Evolutionary conservation across 2,888 invertebrate genomes (phyloP).

Genomic region (Mythimna loreyi): DNA sequence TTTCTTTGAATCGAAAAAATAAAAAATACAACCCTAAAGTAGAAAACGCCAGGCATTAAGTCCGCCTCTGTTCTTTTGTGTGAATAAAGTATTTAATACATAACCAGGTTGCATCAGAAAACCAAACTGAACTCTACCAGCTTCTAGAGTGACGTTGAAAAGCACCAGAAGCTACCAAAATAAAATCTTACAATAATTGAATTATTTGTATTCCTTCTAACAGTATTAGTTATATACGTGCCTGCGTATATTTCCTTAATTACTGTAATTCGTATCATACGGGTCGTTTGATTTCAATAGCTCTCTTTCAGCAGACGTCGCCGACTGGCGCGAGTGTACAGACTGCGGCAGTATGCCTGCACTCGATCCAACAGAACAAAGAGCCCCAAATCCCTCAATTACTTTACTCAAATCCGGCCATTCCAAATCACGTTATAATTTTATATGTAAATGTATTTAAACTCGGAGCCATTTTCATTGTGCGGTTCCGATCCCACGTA

Average conservation of each 20-base stretch:
- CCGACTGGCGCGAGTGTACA: neutral
- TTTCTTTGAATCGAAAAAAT: no score
- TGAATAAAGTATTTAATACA: no score
- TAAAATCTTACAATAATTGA: slow-evolving; percentile 2
- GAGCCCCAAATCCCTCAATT: slow-evolving; percentile 35
- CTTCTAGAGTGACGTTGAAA: neutral
- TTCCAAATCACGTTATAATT: slow-evolving; percentile 16
- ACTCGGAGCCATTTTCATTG: slow-evolving; percentile 11
- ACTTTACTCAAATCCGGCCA: slow-evolving; percentile 31
- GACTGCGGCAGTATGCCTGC: slow-evolving; percentile 2
- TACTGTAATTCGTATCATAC: slow-evolving; percentile 6
- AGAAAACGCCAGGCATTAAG: no score
- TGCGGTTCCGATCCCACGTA: neutral
- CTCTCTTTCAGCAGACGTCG: neutral
- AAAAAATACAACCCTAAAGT: no score
- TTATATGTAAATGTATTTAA: slow-evolving; percentile 12
- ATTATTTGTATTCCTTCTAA: slow-evolving; percentile 7
- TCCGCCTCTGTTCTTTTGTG: no score
- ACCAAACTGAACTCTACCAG: neutral
- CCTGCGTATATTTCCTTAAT: slow-evolving; percentile 4
- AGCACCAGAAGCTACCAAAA: neutral
- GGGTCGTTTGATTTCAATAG: slow-evolving; percentile 17
- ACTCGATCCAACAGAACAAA: slow-evolving; percentile 24
- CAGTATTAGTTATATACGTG: neutral
- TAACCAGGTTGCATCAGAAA: neutral